These are phyloP conservation scores for Schizopygopsis pylzovi DNA, from an alignment of 2,797 vertebrate species.

Conservation along the genomic window DNA sequence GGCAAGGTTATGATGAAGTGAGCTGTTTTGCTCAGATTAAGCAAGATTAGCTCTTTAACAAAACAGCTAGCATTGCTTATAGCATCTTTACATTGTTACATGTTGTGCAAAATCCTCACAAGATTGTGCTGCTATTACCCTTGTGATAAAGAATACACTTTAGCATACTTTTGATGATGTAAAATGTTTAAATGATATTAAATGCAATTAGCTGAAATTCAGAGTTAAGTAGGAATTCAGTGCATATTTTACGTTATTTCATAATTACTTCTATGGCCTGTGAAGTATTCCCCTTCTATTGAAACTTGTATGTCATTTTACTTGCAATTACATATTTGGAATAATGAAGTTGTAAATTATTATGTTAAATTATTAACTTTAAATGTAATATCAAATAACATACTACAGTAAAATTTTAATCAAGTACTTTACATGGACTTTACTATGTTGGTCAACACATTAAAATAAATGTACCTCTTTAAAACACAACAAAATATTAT, in stretches of 20 bases:
- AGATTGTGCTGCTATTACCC: too few relatives aligned
- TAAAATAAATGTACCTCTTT: neutral
- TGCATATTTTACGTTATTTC: neutral
- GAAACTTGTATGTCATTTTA: neutral
- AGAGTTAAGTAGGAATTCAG: neutral
- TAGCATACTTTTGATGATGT: neutral
- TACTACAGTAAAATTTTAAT: neutral
- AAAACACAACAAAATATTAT: neutral
- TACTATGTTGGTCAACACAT: neutral
- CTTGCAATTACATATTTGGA: neutral
- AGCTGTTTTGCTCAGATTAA: neutral
- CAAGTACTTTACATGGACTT: neutral
- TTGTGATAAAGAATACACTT: neutral
- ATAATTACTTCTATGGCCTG: neutral
- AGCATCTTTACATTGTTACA: slow-evolving; percentile 3
- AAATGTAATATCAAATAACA: neutral
- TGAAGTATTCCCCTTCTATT: neutral
- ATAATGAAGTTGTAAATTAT: neutral
- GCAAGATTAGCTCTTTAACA: neutral
- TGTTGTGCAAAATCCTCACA: neutral
- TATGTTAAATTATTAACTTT: neutral
- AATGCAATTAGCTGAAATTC: neutral
- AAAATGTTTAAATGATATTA: neutral
- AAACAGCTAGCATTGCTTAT: neutral
- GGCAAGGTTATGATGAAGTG: neutral